Percentiles rank a stretch among this genome's conserved stretches.
Conservation (phyloP, 2,113 vertebrate species). For the Phoenicopterus ruber region DNA sequence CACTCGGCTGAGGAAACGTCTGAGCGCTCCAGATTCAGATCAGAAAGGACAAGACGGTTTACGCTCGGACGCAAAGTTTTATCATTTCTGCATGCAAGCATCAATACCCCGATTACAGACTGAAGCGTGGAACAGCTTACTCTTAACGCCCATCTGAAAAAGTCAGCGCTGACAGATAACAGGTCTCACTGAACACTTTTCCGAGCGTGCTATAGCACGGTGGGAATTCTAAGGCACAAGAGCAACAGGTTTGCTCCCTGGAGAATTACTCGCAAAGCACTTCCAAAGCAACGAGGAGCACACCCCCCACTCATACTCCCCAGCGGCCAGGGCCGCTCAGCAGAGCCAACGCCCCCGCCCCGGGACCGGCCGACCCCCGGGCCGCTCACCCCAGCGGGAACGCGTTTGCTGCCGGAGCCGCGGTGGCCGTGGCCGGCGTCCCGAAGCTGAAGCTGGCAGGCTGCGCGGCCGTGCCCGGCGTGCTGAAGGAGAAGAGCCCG, state of each 20-base stretch:
- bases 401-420: too few relatives aligned
- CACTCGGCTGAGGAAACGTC: fast-evolving
- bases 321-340: neutral
- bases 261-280: fast-evolving
- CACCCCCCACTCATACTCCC: fast-evolving
- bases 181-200: fast-evolving
- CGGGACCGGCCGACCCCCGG: too few relatives aligned
- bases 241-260: neutral
- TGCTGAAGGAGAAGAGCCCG: too few relatives aligned
- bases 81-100: fast-evolving
- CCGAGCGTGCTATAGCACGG: fast-evolving
- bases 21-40: fast-evolving
- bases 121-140: fast-evolving
- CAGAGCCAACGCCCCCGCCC: neutral
- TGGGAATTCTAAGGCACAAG: fast-evolving
- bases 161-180: fast-evolving
- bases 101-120: fast-evolving
- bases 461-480: too few relatives aligned
- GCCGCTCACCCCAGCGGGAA: too few relatives aligned
- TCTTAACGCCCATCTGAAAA: fast-evolving
- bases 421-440: too few relatives aligned
- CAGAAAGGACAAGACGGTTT: fast-evolving
- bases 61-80: fast-evolving
- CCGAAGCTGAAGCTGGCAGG: too few relatives aligned
- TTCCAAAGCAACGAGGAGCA: neutral